Evolutionary conservation across 2,888 invertebrate species (phyloP).

Genomic region (Heliconius charithonia): DNA sequence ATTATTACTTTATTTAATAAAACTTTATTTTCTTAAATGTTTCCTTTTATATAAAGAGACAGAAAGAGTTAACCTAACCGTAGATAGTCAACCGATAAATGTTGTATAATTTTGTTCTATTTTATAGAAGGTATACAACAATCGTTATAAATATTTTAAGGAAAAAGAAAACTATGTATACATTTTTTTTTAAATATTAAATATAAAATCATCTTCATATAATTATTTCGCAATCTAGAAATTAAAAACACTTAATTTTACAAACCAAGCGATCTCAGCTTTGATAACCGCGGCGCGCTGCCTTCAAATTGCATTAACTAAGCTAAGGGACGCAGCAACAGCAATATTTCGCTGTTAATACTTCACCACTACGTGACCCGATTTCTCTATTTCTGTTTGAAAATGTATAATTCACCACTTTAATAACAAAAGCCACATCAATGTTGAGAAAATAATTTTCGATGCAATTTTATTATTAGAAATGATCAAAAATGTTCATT

Average conservation of each 20-base stretch:
- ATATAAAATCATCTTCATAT: neutral
- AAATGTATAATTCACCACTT: conserved; percentile 25
- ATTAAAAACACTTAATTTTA: conserved; percentile 38
- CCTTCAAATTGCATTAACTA: conserved; percentile 41
- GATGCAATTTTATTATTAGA: neutral
- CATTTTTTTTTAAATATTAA: neutral
- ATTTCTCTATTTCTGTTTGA: conserved; percentile 24
- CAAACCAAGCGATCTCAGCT: conserved; percentile 38
- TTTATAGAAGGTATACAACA: too few species aligned
- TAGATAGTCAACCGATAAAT: too few species aligned
- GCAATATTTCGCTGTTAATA: conserved; percentile 42
- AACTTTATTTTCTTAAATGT: conserved; percentile 16
- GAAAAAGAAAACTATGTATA: too few species aligned
- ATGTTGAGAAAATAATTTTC: neutral
- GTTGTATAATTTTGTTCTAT: too few species aligned
- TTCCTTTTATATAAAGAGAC: neutral
- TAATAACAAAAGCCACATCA: neutral
- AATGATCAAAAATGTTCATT: neutral
- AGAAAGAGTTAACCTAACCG: too few species aligned
- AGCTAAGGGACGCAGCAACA: conserved; percentile 38
- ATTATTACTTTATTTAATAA: conserved; percentile 25
- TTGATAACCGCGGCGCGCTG: conserved; percentile 39
- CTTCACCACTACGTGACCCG: conserved; percentile 41
- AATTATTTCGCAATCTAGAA: conserved; percentile 10
- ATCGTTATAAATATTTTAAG: too few species aligned